Evolutionary conservation across 2,113 vertebrate species (phyloP).

Genomic region (Periophthalmodon schlosseri): DNA sequence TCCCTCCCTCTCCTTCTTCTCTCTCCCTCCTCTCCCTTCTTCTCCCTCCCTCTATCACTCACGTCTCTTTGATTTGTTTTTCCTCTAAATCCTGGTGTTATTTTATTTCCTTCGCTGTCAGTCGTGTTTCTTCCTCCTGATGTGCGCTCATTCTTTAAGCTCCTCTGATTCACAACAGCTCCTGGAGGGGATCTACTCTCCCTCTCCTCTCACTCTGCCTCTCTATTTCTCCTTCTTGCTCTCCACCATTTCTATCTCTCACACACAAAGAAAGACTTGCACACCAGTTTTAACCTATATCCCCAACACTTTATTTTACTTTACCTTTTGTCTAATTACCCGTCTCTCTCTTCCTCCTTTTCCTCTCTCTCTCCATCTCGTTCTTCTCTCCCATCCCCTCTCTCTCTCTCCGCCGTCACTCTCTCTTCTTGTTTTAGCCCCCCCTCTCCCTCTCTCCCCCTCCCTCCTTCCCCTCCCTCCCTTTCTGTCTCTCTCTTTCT

Average conservation of each 20-base stretch:
- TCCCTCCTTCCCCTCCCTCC: too few relatives aligned
- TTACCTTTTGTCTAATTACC: neutral
- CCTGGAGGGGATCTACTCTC: constrained; percentile 62
- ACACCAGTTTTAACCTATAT: constrained; percentile 65
- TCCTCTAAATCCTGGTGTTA: constrained; percentile 72
- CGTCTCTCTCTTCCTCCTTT: constrained; percentile 3
- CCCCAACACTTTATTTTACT: constrained; percentile 22
- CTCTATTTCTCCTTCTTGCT: constrained; percentile 35
- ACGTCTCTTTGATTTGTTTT: constrained; percentile 74
- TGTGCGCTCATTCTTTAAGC: constrained; percentile 62
- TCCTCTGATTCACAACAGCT: constrained; percentile 72
- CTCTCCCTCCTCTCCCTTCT: neutral
- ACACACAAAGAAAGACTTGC: constrained; percentile 33
- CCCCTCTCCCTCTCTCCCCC: too few relatives aligned
- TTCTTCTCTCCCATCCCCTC: too few relatives aligned
- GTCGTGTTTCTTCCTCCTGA: constrained; percentile 40
- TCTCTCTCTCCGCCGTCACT: too few relatives aligned
- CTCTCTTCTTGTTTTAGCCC: too few relatives aligned
- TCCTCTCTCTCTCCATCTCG: constrained; percentile 10
- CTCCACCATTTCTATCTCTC: constrained; percentile 22
- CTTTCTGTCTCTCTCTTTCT: too few relatives aligned
- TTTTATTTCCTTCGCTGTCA: constrained; percentile 74
- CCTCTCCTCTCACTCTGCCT: constrained; percentile 55
- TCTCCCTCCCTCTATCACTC: constrained; percentile 34
- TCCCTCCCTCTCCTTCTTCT: constrained; percentile 28